These are phyloP conservation scores for Heloderma charlesbogerti DNA, from an alignment of 2,113 vertebrate genomes.

Conservation along the genomic window DNA sequence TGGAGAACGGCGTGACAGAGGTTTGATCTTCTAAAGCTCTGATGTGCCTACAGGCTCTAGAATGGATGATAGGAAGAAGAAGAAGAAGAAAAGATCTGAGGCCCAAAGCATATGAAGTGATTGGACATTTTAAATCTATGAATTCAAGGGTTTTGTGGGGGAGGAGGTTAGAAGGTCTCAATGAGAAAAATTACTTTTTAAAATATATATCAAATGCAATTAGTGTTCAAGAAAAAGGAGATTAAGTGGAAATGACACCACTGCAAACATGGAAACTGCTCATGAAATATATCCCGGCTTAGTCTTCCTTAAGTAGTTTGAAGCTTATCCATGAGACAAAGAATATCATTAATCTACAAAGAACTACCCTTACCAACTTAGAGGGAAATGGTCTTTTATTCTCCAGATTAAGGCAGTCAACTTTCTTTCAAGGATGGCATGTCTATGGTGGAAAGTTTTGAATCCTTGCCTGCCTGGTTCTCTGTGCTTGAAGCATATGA, in stretches of 20 bases:
- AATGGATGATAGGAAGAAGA: not conserved
- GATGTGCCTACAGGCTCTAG: not conserved
- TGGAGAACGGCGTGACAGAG: not conserved
- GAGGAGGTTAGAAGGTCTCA: not conserved
- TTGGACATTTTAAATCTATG: not conserved
- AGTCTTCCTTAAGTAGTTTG: not conserved
- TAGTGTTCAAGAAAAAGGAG: not conserved
- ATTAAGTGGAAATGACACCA: not conserved
- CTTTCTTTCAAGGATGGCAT: not conserved
- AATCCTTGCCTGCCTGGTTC: too few relatives aligned
- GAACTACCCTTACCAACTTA: not conserved
- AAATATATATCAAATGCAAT: not conserved
- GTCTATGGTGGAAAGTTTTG: too few relatives aligned
- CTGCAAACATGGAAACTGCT: not conserved
- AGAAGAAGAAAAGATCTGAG: not conserved
- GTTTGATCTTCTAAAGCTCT: not conserved
- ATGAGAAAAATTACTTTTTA: too few relatives aligned
- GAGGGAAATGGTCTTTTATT: not conserved
- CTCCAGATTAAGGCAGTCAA: not conserved
- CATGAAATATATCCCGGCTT: not conserved
- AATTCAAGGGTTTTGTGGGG: not conserved
- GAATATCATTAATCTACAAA: conserved; percentile 8
- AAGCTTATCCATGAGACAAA: not conserved
- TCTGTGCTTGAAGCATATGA: too few relatives aligned
- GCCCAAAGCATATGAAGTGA: not conserved